Base-by-base conservation (phyloP, 2,113 vertebrate species). In the Rousettus leschenaultii region DNA sequence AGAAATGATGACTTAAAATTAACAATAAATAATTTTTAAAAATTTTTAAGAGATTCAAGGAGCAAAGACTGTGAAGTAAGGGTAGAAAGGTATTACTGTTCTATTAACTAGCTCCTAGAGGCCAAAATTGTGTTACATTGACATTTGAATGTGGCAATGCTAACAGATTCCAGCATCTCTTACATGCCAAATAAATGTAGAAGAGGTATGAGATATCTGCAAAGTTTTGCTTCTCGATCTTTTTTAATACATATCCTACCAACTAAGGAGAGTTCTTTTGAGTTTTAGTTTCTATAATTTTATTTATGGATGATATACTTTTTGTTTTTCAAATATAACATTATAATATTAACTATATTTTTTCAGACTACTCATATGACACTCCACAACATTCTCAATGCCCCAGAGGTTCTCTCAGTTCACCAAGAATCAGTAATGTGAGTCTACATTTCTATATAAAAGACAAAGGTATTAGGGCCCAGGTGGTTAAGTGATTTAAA, bases 251-350 rank as follows among this genome's bases (percentile, higher is more conserved):
- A 75, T 75, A 12, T 51, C 28, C 55, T 85, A 48, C n/a, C 45
- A 89, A 82, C 48, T 48, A 85, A 78, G 43, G 53, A 66, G 48
- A 82, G 24, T 14, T 38, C 57, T 66, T 65, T 48, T 48, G 26
- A 66, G 45, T 74, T 87, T 87, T 74, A 74, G 30, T 82, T 92
- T 95, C 84, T 68, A 18, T 53, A 59, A n/a, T 80, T 87, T 95
- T 83, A 92, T 79, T 68, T 59, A 75, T 75, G 38, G 48, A 74
- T 80, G 22, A 74, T 75, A 57, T 30, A 40, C 14, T 51, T 89
- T 70, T 70, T 83, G 51, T 57, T 77, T 92, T 85, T 80, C 38
- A 78, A 89, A 77, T 70, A 84, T 45, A 78, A 35, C 9, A 63
- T 70, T 77, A 85, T 19, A 79, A 57, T 93, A 65, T 38, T 33